phyloP scores from a whole-genome alignment of 2,888 invertebrate species.

The Latrodectus hesperus region DNA sequence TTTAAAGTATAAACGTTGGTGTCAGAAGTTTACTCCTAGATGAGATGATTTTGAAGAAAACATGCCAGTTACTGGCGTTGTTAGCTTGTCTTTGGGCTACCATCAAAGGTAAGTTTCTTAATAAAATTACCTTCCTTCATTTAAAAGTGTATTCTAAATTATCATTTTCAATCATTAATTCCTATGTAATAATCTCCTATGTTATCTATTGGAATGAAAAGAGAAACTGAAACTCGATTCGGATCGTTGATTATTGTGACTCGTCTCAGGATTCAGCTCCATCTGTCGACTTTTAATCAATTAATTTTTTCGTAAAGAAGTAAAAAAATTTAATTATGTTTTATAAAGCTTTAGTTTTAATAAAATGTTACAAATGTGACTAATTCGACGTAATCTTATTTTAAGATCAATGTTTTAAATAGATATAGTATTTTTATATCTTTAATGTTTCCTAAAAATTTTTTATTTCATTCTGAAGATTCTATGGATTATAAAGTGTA shows the following conservation, averaged over 20 bases:
- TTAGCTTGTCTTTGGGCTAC: slow-evolving; percentile 66
- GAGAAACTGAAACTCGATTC: not conserved
- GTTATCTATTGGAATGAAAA: not conserved
- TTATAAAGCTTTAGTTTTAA: not conserved
- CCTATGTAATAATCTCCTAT: too few relatives aligned
- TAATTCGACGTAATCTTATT: not conserved
- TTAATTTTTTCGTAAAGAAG: slow-evolving; percentile 21
- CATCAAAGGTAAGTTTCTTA: slow-evolving; percentile 50
- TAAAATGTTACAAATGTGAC: not conserved
- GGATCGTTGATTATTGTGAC: slow-evolving; percentile 2
- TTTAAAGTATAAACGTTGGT: slow-evolving; percentile 27
- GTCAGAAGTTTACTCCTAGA: slow-evolving; percentile 51
- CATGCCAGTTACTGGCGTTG: slow-evolving; percentile 69
- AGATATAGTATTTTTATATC: not conserved
- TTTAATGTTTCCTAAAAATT: too few relatives aligned
- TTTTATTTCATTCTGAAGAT: too few relatives aligned
- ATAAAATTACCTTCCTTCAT: not conserved
- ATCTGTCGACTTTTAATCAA: slow-evolving; percentile 34
- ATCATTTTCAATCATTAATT: too few relatives aligned
- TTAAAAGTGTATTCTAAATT: not conserved
- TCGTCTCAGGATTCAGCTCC: slow-evolving; percentile 34
- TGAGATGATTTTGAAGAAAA: slow-evolving; percentile 70
- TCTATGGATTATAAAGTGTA: too few relatives aligned
- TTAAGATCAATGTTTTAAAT: not conserved
- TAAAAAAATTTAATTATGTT: slow-evolving; percentile 2